Base-by-base conservation (phyloP, 2,113 vertebrate species). In the Chaenogobius annularis region DNA sequence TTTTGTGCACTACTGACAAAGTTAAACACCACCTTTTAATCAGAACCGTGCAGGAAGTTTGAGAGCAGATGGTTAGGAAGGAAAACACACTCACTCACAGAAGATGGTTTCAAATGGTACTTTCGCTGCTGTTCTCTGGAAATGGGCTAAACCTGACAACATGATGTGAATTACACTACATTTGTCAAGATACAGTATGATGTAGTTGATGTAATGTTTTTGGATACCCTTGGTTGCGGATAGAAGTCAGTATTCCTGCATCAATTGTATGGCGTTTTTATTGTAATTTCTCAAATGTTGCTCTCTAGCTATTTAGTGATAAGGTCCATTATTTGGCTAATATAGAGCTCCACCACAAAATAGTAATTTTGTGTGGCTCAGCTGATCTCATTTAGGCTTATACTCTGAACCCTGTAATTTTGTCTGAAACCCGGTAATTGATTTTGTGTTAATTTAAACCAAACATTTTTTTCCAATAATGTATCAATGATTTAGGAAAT, bases 1-100 rank as follows among this genome's bases (percentile, higher is more conserved):
- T 58, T 65, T 54, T 68, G 48, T 59, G 69, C 66, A 75, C 73
- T 11, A 6, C 72, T 64, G 43, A 37, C 50, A 50, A 54, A 68
- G 43, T 70, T 66, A 35, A 26, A 70, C 46, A 75, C 55, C 70
- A 44, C 23, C 50, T 78, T 67, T 44, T 40, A 65, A 46, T 75
- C 70, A 13, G 70, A 1, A 0, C n/a, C 61, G 0, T 43, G 43
- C 22, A 22, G 3, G 66, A 70, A 14, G 47, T 52, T 66, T 20
- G 43, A 54, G 26, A 50, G 48, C 61, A 63, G 61, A 63, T 43
- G 61, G 61, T 63, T 63, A 37, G 31, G 61, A n/a, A 63, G 31
- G 17, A 63, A 59, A 63, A 40, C 61, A 63, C 37, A 63, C 35
- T 63, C 17, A 63, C 14, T 40, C 17, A 63, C 10, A 11, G 10